These are phyloP conservation scores for Conus ventricosus DNA, from an alignment of 1,140 invertebrate genomes.

Conservation along the genomic window DNA sequence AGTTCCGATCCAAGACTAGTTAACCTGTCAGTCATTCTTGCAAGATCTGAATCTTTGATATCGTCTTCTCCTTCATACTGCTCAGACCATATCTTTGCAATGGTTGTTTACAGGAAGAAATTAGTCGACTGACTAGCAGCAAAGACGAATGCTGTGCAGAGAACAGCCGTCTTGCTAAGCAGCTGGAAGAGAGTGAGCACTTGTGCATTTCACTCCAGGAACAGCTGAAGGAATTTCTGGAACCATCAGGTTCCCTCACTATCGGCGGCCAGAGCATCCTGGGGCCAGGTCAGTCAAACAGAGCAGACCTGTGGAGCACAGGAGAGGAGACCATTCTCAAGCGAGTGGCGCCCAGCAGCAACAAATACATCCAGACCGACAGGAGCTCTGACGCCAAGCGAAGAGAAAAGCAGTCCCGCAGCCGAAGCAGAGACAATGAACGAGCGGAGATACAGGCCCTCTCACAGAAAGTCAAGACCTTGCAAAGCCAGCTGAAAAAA, in stretches of 20 bases:
- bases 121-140: conserved; percentile 25
- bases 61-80: not conserved
- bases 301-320: conserved; percentile 1
- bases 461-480: conserved; percentile 23
- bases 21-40: no score
- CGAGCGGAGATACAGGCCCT: conserved; percentile 33
- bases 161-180: conserved; percentile 35
- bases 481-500: conserved; percentile 38
- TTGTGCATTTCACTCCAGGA: conserved; percentile 40
- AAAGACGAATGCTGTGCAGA: conserved; percentile 39
- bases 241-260: not conserved
- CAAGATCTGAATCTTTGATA: no score
- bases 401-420: not conserved
- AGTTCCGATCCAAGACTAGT: no score
- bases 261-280: not conserved
- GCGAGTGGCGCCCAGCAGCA: not conserved
- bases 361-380: not conserved
- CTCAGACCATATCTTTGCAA: not conserved
- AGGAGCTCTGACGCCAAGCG: not conserved
- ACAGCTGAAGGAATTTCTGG: conserved; percentile 40
- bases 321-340: not conserved
- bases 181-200: conserved; percentile 45
- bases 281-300: not conserved
- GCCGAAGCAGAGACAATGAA: not conserved
- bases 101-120: conserved; percentile 45